A percentile compares a stretch with the other conserved stretches of the same genome.
Evolutionary conservation across 2,888 invertebrate species (phyloP).

Genomic region (Stenolophus ochropezus): DNA sequence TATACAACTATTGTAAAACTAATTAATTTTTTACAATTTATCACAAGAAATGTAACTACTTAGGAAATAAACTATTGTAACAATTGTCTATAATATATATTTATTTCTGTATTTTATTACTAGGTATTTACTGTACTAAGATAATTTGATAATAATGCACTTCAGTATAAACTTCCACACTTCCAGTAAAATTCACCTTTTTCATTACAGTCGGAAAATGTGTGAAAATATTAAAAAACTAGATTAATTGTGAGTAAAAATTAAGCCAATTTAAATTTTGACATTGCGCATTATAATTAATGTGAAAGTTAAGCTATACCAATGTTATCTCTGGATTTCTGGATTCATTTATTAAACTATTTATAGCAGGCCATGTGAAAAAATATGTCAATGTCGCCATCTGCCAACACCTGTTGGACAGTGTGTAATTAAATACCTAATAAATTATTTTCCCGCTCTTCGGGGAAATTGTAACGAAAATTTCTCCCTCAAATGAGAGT

Average conservation of each 20-base stretch:
- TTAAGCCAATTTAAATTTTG: neutral
- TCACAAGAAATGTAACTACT: too few species aligned
- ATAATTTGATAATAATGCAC: too few species aligned
- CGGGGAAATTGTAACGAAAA: constrained; percentile 8
- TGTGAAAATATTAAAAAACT: neutral
- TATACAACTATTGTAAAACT: too few species aligned
- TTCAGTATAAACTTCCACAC: too few species aligned
- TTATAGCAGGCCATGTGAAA: neutral
- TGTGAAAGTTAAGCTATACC: neutral
- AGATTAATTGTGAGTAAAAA: neutral
- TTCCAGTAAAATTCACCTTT: too few species aligned
- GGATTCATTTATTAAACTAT: neutral
- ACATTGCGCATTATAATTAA: neutral
- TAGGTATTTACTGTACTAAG: too few species aligned
- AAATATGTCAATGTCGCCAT: constrained; percentile 18
- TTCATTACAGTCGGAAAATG: too few species aligned
- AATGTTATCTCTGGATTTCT: neutral
- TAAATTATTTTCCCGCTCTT: constrained; percentile 14
- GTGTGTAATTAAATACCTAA: constrained; percentile 32
- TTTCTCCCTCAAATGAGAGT: neutral
- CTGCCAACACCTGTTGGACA: constrained; percentile 19
- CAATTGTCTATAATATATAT: too few species aligned
- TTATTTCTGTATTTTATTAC: too few species aligned
- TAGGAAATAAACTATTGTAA: too few species aligned
- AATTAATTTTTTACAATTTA: too few species aligned